Evolutionary conservation across 1,140 invertebrate species (phyloP), one percentile per base, ranked within the genome.

Genomic region (Cotesia chilonis): DNA sequence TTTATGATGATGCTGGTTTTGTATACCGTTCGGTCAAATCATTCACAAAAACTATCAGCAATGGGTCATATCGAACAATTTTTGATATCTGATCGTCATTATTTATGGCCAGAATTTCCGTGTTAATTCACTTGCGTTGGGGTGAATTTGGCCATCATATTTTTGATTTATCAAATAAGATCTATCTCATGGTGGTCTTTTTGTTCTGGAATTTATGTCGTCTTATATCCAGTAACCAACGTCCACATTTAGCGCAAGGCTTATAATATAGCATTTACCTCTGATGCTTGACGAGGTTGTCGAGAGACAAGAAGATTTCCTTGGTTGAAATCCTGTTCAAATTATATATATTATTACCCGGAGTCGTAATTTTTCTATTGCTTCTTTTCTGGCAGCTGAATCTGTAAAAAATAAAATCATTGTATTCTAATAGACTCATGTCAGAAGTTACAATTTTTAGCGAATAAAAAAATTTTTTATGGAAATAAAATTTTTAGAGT

Each of bases 291-390:
- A 10, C 12, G 54, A 10, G 54, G 54, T 55, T 55, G 54, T 2
- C 54, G 6, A 7, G 54, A 10, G 12, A 55, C 14, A 55, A 55
- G 54, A 0, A 55, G 12, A 10, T 55, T n/a, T 1, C 54, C 54
- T 7, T 55, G 54, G 12, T 55, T 55, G 12, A 55, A 55, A 55
- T 55, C 9, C 12, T 7, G 12, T 55, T 12, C 10, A 55, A 55
- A 55, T 55, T 55, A n/a, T 10, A 55, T 1, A 55, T 7, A 1
- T 55, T 55, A 55, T 7, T n/a, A 10, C 54, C 4, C 12, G 6
- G 12, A 55, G 54, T n/a, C 54, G 54, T 14, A 55, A 5, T 55
- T 55, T 55, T 55, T 55, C 54, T 10, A 55, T 55, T 55, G 54
- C 54, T 55, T 3, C 54, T 55, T 10, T 55, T n/a, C 54, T 55